Base-by-base conservation (phyloP, 2,888 invertebrate species). In the Tortricodes alternella region DNA sequence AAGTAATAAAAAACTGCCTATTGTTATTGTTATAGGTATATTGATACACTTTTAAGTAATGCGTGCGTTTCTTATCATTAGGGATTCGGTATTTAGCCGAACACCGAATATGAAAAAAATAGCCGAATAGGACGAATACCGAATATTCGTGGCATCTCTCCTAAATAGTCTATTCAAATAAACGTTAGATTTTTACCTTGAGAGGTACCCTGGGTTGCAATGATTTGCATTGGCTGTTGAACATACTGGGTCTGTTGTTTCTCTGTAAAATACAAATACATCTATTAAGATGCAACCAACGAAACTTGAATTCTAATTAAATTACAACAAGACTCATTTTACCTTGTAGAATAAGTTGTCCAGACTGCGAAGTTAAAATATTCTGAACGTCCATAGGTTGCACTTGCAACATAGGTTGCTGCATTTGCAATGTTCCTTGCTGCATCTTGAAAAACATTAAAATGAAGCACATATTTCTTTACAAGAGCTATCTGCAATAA, bases 341-440 rank as follows among this genome's bases (percentile, higher is more conserved):
- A 89, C 91, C 91, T 80, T 91, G 91, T 1, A 91, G 61, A 44
- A 91, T 88, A 19, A 91, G 68, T 64, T 91, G 91, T 29, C 89
- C 90, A 0, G 85, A 70, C 68, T 89, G 91, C 5, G 89, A 89
- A 0, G 86, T 76, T 6, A 89, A 71, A 1, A 90, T 85, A 56
- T 88, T 88, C 60, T 89, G 90, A 0, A 90, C 87, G 46, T 90
- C 90, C 89, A 90, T 89, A 0, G 88, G 85, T 49, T 89, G 89
- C 0, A 90, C 88, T 71, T 90, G 90, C 18, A 90, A 49, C 86
- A 89, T 79, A 24, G 67, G 67, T 49, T 64, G 67, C 15, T 80
- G 81, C 2, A 80, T 70, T 63, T 80, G 78, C 46, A 80, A 9
- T 0, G 74, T 67, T 3, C 68, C 71, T 59, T 74, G 77, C 39